Conservation (phyloP, 2,888 invertebrate genomes). For the Norana najaformis region DNA sequence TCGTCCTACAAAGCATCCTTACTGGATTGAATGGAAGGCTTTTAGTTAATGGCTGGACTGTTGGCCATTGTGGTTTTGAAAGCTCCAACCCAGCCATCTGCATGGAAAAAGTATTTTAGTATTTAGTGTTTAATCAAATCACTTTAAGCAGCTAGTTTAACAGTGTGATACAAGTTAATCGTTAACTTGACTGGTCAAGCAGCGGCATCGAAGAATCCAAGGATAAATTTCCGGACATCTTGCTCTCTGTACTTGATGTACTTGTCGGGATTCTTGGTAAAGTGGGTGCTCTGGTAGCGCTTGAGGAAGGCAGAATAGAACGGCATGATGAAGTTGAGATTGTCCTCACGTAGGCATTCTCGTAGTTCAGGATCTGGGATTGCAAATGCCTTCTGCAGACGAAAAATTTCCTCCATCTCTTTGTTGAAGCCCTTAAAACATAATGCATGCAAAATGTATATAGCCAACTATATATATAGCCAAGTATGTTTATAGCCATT, state of each 20-base stretch:
- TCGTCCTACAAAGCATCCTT: not conserved
- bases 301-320: slow-evolving; percentile 70
- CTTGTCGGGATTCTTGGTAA: slow-evolving; percentile 90
- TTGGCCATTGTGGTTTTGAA: not conserved
- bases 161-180: not conserved
- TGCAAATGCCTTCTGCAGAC: slow-evolving; percentile 84
- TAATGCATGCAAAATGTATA: slow-evolving; percentile 31
- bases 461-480: not conserved
- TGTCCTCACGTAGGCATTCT: slow-evolving; percentile 83
- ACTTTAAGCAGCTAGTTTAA: not conserved
- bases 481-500: not conserved
- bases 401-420: slow-evolving; percentile 86
- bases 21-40: not conserved
- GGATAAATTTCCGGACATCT: slow-evolving; percentile 80
- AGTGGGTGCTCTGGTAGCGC: slow-evolving; percentile 71
- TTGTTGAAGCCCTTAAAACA: slow-evolving; percentile 86
- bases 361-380: slow-evolving; percentile 89
- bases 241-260: slow-evolving; percentile 87
- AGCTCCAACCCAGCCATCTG: not conserved
- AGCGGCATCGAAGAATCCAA: slow-evolving; percentile 80
- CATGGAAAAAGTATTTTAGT: too few relatives aligned
- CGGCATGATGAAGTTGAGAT: slow-evolving; percentile 84
- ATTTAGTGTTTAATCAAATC: too few relatives aligned
- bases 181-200: not conserved
- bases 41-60: not conserved